A percentile compares a stretch with the other conserved stretches of the same genome.
Conservation (phyloP, 2,888 invertebrate species). For the Orthosia gothica region DNA sequence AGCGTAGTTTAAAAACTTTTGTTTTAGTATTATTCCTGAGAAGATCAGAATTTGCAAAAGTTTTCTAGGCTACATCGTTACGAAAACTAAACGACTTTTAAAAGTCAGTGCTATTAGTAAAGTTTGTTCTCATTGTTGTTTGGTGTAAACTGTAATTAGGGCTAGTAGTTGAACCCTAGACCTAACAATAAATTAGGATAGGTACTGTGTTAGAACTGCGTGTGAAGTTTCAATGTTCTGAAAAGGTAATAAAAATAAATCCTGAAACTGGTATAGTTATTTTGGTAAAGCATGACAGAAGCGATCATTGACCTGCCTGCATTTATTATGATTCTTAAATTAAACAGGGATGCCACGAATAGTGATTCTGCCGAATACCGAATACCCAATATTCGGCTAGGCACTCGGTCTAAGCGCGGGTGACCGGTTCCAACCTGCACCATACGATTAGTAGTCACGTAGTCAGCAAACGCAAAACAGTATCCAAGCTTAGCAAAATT, state of each 20-base stretch:
- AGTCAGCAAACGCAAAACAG: too few species aligned
- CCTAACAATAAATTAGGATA: neutral
- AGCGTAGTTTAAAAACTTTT: neutral
- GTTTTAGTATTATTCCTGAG: neutral
- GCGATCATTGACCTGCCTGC: too few species aligned
- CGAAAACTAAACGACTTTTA: slow-evolving; percentile 9
- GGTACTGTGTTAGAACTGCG: neutral
- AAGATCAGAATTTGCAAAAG: slow-evolving; percentile 17
- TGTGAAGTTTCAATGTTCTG: neutral
- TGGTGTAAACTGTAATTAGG: slow-evolving; percentile 16
- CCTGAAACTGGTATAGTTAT: neutral
- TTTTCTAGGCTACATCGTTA: slow-evolving; percentile 14
- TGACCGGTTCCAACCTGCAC: too few species aligned
- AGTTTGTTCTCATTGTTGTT: neutral
- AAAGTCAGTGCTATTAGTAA: neutral
- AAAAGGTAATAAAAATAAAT: neutral
- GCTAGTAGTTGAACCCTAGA: neutral
- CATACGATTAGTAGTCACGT: too few species aligned
- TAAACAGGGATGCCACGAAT: too few species aligned
- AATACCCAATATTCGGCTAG: too few species aligned
- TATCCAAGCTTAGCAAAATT: too few species aligned
- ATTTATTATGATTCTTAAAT: too few species aligned
- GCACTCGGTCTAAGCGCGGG: too few species aligned
- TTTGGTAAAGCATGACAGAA: too few species aligned
- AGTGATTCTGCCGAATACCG: too few species aligned